Conservation (phyloP, 2,888 invertebrate species). For the Pristionchus fissidentatus region DNA sequence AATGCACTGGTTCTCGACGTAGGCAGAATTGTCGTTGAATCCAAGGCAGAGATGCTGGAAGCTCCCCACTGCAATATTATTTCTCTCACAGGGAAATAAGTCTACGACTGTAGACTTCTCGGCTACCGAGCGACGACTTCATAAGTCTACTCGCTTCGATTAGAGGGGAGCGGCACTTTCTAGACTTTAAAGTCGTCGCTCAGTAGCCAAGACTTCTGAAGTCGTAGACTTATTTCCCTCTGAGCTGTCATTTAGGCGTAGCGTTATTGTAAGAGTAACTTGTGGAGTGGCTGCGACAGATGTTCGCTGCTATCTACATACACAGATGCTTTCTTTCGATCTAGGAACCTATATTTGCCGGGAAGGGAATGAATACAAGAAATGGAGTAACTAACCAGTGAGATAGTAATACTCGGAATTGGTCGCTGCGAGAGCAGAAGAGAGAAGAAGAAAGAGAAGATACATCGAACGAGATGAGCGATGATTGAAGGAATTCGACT, state of each 20-base stretch:
- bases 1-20: slow-evolving; percentile 14
- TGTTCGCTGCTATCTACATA: no score
- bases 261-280: no score
- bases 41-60: slow-evolving; percentile 43
- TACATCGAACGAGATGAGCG: not conserved
- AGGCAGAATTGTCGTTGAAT: not conserved
- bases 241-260: no score
- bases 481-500: not conserved
- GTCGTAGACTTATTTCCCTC: no score
- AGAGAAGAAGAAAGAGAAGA: slow-evolving; percentile 20
- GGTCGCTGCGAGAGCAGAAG: not conserved
- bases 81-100: no score
- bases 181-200: not conserved
- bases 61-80: slow-evolving; percentile 18
- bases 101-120: no score
- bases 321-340: no score
- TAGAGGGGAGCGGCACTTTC: no score
- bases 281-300: no score
- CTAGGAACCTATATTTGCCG: not conserved
- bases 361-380: not conserved
- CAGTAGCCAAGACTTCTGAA: no score
- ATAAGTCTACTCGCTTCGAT: not conserved
- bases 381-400: not conserved
- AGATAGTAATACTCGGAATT: slow-evolving; percentile 16
- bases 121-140: not conserved